phyloP scores from a whole-genome alignment of 2,797 vertebrate genomes.

The Fistularia tabacaria region DNA sequence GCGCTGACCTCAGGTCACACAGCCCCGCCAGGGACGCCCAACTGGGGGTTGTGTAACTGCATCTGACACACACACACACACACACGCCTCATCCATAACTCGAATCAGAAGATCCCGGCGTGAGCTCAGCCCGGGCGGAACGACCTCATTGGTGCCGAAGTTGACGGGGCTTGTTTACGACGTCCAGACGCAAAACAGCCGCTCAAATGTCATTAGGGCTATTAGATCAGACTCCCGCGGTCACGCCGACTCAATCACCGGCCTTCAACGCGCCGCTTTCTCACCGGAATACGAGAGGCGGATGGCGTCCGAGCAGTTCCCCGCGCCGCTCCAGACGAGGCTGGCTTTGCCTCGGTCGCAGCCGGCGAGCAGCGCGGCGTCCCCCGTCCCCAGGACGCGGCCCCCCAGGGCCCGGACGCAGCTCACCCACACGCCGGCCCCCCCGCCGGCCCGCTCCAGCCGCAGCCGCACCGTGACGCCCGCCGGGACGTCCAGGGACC shows the following conservation, averaged over 20 bases:
- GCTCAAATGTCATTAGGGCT: constrained; percentile 17
- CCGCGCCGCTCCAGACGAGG: constrained; percentile 53
- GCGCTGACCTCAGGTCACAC: too few relatives aligned
- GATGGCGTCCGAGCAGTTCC: constrained; percentile 22
- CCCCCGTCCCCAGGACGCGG: constrained; percentile 15
- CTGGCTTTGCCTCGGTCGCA: constrained; percentile 46
- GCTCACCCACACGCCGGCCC: constrained; percentile 29
- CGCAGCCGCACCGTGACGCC: constrained; percentile 41
- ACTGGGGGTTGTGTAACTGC: too few relatives aligned
- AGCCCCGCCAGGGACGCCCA: too few relatives aligned
- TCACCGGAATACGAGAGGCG: constrained; percentile 62
- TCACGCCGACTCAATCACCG: constrained; percentile 10
- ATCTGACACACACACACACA: too few relatives aligned
- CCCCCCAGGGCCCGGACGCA: constrained; percentile 29
- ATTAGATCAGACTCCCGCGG: constrained; percentile 36
- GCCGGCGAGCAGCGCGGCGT: constrained; percentile 26
- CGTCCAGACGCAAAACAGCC: constrained; percentile 1
- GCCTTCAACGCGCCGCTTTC: constrained; percentile 22
- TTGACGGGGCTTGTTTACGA: not conserved
- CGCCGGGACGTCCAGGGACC: constrained; percentile 58
- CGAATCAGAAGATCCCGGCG: too few relatives aligned
- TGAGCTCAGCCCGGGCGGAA: too few relatives aligned
- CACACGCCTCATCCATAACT: too few relatives aligned
- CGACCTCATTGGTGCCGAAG: too few relatives aligned
- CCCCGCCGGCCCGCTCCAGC: constrained; percentile 21